These are phyloP conservation scores for Scrobipalpa atriplicella DNA, from an alignment of 2,888 invertebrate species.

Conservation along the genomic window DNA sequence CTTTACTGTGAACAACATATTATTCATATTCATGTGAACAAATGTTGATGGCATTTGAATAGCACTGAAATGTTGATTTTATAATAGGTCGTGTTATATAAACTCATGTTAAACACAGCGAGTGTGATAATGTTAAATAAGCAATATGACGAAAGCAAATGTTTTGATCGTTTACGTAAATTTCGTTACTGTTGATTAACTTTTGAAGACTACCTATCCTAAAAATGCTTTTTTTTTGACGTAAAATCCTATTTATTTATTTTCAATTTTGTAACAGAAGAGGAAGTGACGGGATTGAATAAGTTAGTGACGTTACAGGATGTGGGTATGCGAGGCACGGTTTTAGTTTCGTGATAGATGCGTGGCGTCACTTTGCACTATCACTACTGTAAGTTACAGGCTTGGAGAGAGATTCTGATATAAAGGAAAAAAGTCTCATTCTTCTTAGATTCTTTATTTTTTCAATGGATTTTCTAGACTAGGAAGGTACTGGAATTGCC, in stretches of 20 bases:
- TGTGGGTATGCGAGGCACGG: not conserved
- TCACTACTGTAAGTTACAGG: not conserved
- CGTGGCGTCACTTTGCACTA: conserved; percentile 10
- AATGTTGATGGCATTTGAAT: conserved; percentile 9
- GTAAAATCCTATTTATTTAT: too few species aligned
- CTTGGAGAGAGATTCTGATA: not conserved
- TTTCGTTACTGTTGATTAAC: too few species aligned
- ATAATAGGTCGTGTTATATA: conserved; percentile 4
- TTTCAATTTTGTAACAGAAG: too few species aligned
- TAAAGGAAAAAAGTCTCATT: not conserved
- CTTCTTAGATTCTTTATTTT: not conserved
- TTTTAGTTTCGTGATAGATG: not conserved
- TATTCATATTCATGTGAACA: conserved; percentile 5
- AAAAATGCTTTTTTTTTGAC: too few species aligned
- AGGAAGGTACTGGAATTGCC: too few species aligned
- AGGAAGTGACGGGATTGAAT: too few species aligned
- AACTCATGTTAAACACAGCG: not conserved
- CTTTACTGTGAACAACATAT: not conserved
- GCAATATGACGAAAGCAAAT: too few species aligned
- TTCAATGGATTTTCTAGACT: not conserved
- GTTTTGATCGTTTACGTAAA: too few species aligned
- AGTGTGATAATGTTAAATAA: not conserved
- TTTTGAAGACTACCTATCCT: too few species aligned
- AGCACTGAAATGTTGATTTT: conserved; percentile 4
- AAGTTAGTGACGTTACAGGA: conserved; percentile 2